Conservation (phyloP, 2,113 vertebrate species). For the Heteronetta atricapilla region DNA sequence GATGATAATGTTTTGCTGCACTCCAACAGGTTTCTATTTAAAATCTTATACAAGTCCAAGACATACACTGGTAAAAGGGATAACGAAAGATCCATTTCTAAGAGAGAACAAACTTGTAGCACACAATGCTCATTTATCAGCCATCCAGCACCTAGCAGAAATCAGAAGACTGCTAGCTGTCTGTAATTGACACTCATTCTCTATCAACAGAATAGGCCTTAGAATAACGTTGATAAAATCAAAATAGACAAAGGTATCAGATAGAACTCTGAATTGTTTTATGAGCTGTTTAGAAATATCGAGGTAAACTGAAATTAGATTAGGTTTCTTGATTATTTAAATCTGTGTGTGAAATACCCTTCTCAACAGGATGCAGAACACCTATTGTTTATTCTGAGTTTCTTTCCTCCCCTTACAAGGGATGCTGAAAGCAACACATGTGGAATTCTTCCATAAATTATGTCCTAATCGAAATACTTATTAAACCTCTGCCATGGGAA, state of each 20-base stretch:
- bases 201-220: background rate
- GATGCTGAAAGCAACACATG: background rate
- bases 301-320: background rate
- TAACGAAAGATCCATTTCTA: background rate
- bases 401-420: background rate
- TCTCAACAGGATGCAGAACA: background rate
- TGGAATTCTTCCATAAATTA: background rate
- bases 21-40: background rate
- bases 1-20: background rate
- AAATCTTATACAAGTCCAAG: background rate
- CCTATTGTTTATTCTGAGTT: background rate
- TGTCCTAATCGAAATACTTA: background rate
- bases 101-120: background rate
- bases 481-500: background rate
- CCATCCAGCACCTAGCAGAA: background rate
- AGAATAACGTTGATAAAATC: background rate
- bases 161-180: background rate
- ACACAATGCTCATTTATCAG: background rate
- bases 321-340: background rate
- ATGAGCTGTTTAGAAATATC: background rate
- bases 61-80: background rate
- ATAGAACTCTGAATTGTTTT: background rate
- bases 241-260: background rate
- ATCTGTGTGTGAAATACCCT: background rate
- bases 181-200: background rate